Conservation (phyloP, 2,797 vertebrate genomes). For the Schizothorax lantsangensis region DNA sequence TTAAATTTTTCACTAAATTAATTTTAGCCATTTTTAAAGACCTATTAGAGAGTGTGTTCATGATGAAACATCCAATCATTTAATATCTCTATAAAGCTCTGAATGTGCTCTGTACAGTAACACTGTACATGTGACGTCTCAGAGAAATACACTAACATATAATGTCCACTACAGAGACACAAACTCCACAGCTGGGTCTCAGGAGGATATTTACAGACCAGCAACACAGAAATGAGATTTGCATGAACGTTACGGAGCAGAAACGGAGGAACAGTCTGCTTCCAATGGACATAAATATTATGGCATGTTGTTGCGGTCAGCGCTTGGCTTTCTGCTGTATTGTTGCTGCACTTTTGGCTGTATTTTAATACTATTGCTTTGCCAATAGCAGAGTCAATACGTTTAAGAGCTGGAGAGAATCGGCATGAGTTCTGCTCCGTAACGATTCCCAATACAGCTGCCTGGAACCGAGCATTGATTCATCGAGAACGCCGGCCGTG, state of each 20-base stretch:
- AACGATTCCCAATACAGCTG: constrained; percentile 68
- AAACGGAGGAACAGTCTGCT: constrained; percentile 26
- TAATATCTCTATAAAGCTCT: too few species aligned
- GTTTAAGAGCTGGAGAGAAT: constrained; percentile 68
- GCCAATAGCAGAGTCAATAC: constrained; percentile 78
- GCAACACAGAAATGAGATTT: not conserved
- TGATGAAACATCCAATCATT: too few species aligned
- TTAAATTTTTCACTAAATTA: too few species aligned
- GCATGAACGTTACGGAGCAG: not conserved
- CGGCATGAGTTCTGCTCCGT: constrained; percentile 62
- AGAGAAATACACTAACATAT: too few species aligned
- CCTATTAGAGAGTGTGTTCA: too few species aligned
- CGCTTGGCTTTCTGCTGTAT: constrained; percentile 59
- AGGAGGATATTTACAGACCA: not conserved
- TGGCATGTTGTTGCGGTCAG: constrained; percentile 43
- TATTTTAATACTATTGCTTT: constrained; percentile 77
- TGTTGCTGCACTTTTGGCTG: constrained; percentile 68
- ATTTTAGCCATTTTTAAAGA: too few species aligned
- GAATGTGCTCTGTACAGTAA: too few species aligned
- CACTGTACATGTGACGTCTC: too few species aligned
- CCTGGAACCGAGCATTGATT: constrained; percentile 63
- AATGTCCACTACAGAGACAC: too few species aligned
- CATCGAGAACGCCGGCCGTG: constrained; percentile 49
- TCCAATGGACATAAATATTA: constrained; percentile 62
- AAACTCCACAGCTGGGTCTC: too few species aligned